Evolutionary conservation across 35 echinoderm and acorn worm species (phyloP), one percentile per base, ranked within the genome.

Genomic region (Patiria miniata): DNA sequence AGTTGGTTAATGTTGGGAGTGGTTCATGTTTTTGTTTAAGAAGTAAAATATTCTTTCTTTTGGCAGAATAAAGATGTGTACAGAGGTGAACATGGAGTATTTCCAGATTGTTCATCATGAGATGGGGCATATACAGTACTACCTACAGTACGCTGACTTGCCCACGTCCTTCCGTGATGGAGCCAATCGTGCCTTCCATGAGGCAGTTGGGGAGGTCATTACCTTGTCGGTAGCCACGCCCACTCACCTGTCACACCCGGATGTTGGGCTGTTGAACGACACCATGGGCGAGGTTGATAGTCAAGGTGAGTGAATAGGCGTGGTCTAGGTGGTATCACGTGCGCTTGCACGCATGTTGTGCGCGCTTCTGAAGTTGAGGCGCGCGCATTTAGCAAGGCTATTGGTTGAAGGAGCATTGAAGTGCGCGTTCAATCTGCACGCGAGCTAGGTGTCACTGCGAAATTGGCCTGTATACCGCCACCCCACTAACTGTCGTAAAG

Each of bases 201-300:
- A 99, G 55, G 96, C 92, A 1, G 93, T 99, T 2, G 96, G 96
- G 8, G 96, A 99, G 69, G 90, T 99, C 36, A 92, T 99, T 86
- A 79, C 96, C 1, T 52, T 92, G 26, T 99, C 96, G 4, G 92
- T 92, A 22, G 81, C 89, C 33, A 99, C 92, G 38, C 96, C 92
- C 17, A 34, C 42, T 16, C 96, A 99, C 68, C 83, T 99, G 1
- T 52, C 88, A 19, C 65, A 73, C 34, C 65, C 65, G 2, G 80
- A 87, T 12, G 83, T 98, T 29, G 89, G 77, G 7, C 86, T 98
- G 1, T 54, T 95, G 19, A 88, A 94, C 34, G 58, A 18, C 29
- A 21, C 23, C 8, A n/a, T 50, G 18, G 85, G 77, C 12, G 42
- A 12, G 42, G 42, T 47, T 12, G 42, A 47, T 47, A 47, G 12